Conservation (phyloP, 2,113 vertebrate genomes). For the Rhea pennata region DNA sequence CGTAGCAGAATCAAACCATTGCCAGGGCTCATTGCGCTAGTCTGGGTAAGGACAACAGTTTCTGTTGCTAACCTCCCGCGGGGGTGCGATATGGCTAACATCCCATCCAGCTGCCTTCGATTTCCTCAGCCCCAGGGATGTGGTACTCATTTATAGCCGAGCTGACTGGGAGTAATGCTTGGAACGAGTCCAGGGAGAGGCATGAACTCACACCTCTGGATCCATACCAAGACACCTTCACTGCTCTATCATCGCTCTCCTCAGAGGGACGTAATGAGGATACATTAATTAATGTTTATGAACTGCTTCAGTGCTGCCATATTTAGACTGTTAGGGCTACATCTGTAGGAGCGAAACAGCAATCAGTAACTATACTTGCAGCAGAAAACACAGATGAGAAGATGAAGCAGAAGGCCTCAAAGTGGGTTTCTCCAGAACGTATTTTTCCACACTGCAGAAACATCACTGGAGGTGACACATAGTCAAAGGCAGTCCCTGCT, state of each 20-base stretch:
- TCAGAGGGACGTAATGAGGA: conserved; percentile 23
- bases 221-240: conserved; percentile 33
- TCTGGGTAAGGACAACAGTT: not conserved
- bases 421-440: not conserved
- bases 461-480: not conserved
- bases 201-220: conserved; percentile 51
- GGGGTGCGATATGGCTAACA: conserved; percentile 30
- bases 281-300: conserved; percentile 52
- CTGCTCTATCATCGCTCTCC: conserved; percentile 19
- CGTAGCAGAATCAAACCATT: rapidly evolving
- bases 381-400: not conserved
- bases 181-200: not conserved
- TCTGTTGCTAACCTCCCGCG: not conserved
- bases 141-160: conserved; percentile 3
- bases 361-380: not conserved
- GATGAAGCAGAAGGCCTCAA: not conserved
- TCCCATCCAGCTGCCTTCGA: conserved; percentile 15
- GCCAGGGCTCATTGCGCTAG: not conserved
- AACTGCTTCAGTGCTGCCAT: conserved; percentile 35
- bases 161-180: conserved; percentile 31
- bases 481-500: not conserved
- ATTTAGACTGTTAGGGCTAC: conserved; percentile 46
- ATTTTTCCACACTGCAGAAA: not conserved
- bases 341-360: not conserved
- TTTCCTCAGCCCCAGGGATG: conserved; percentile 21